These are phyloP conservation scores for Rhagoletis pomonella DNA, from an alignment of 1,140 invertebrate species.

Conservation along the genomic window DNA sequence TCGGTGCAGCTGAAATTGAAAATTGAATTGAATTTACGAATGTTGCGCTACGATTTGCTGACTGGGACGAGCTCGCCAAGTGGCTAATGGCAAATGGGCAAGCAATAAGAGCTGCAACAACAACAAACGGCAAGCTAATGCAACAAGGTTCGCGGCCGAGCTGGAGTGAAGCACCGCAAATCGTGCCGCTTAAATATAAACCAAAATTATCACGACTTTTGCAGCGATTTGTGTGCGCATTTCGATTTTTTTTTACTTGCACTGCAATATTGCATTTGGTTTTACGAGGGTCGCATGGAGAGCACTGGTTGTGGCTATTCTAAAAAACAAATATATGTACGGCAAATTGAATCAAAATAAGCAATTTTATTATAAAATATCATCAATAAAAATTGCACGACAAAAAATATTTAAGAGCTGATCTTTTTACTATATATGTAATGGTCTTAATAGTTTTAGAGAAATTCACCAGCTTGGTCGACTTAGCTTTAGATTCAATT, in stretches of 20 bases:
- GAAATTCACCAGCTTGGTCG: no score
- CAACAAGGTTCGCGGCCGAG: background rate
- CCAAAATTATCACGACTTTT: constrained; percentile 50
- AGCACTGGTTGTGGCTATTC: no score
- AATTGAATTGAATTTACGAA: constrained; percentile 7
- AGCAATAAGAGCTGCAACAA: background rate
- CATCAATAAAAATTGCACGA: no score
- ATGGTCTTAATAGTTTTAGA: no score
- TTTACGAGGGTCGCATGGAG: background rate
- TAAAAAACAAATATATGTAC: no score
- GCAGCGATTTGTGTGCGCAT: background rate
- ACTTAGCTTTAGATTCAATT: no score
- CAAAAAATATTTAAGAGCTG: no score
- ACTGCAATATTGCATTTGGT: no score
- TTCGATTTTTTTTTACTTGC: background rate
- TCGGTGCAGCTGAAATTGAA: background rate
- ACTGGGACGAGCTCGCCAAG: background rate
- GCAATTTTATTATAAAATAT: no score
- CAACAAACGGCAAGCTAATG: background rate
- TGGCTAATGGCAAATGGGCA: background rate
- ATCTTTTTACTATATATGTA: no score
- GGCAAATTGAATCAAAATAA: no score
- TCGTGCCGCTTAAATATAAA: constrained; percentile 47
- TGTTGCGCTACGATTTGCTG: background rate
- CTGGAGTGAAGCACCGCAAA: background rate